Evolutionary conservation across 1,140 invertebrate species (phyloP).

Genomic region (Drosophila sucinea): DNA sequence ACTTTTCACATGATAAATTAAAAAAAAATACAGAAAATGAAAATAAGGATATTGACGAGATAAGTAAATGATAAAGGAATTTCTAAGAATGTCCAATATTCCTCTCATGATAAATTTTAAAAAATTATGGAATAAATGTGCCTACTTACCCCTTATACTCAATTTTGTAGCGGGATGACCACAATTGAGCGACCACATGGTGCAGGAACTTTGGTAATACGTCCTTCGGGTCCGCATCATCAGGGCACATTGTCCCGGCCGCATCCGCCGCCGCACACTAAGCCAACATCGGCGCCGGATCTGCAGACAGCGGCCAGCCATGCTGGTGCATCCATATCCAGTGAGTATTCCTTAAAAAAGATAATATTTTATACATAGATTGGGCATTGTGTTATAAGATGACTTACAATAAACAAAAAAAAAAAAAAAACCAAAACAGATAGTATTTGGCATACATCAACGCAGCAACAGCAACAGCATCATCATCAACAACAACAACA

Average conservation of each 20-base stretch:
- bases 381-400: constrained; percentile 59
- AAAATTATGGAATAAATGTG: too few relatives aligned
- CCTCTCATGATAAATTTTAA: too few relatives aligned
- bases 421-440: constrained; percentile 62
- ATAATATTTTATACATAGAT: not conserved
- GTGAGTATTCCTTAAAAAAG: constrained; percentile 32
- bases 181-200: constrained; percentile 82
- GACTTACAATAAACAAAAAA: constrained; percentile 55
- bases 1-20: too few relatives aligned
- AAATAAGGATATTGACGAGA: too few relatives aligned
- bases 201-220: constrained; percentile 80
- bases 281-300: constrained; percentile 61
- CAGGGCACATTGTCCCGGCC: constrained; percentile 70
- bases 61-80: too few relatives aligned
- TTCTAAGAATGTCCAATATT: too few relatives aligned
- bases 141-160: not conserved
- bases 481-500: constrained; percentile 34
- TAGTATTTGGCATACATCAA: constrained; percentile 80
- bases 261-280: constrained; percentile 56
- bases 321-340: constrained; percentile 39
- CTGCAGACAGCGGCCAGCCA: constrained; percentile 43
- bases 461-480: constrained; percentile 40
- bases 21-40: too few relatives aligned
- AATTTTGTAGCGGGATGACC: constrained; percentile 68
- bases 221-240: constrained; percentile 78